A percentile compares a stretch with the other conserved stretches of the same genome.
Conservation (phyloP, 2,113 vertebrate genomes). For the Scopus umbretta region DNA sequence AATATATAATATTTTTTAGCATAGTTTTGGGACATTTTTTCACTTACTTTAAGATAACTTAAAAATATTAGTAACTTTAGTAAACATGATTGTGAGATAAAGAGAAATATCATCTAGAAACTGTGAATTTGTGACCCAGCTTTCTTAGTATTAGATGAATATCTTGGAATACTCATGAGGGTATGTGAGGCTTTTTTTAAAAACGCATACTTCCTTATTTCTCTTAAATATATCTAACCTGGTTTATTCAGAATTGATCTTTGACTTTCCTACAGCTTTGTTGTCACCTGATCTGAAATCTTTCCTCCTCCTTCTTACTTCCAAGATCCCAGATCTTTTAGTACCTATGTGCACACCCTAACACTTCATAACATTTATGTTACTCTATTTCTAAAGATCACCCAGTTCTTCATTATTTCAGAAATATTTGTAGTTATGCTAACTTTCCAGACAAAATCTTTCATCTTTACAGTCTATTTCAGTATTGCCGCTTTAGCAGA, state of each 20-base stretch:
- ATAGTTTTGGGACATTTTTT: background rate
- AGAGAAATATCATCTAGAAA: background rate
- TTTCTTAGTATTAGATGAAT: background rate
- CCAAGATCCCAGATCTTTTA: background rate
- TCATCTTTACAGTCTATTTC: background rate
- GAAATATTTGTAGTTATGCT: background rate
- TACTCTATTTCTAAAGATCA: background rate
- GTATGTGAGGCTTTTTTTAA: background rate
- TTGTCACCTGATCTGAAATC: background rate
- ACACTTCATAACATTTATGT: background rate
- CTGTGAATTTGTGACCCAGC: background rate
- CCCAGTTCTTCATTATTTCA: background rate
- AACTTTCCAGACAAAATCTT: background rate
- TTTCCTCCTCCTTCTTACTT: background rate
- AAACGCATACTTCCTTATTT: background rate
- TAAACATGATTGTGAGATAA: background rate
- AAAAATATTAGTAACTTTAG: background rate
- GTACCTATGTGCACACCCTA: background rate
- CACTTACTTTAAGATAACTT: background rate
- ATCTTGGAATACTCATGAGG: background rate
- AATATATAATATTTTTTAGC: background rate
- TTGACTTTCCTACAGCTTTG: background rate
- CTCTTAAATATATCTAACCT: background rate
- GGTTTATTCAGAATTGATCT: background rate
- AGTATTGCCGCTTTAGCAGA: background rate